phyloP scores from a whole-genome alignment of 2,888 invertebrate genomes.

The Mellilla xanthometata region DNA sequence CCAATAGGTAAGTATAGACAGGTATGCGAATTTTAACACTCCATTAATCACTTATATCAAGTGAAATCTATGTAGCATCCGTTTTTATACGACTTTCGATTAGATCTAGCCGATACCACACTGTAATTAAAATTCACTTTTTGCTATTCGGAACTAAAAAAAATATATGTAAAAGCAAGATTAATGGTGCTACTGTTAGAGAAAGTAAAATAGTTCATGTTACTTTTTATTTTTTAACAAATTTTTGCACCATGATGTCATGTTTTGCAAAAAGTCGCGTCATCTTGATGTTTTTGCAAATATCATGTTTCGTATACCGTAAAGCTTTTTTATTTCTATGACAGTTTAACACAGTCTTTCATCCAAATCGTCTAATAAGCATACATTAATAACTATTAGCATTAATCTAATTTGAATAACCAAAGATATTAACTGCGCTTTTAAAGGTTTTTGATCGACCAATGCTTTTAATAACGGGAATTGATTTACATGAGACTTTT shows the following conservation, averaged over 20 bases:
- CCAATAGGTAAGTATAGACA: no score
- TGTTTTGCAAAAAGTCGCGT: not conserved
- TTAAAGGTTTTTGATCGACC: constrained; percentile 16
- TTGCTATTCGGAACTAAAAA: not conserved
- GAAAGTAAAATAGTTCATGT: not conserved
- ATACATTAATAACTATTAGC: constrained; percentile 16
- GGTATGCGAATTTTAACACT: constrained; percentile 43
- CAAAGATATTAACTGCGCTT: constrained; percentile 14
- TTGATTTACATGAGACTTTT: constrained; percentile 1
- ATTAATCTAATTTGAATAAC: constrained; percentile 20
- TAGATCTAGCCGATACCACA: constrained; percentile 17
- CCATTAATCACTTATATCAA: constrained; percentile 41
- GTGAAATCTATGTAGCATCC: constrained; percentile 28
- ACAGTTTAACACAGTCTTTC: constrained; percentile 5
- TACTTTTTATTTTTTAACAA: not conserved
- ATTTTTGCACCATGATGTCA: constrained; percentile 1
- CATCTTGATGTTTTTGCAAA: not conserved
- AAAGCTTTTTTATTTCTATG: not conserved
- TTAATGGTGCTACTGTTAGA: not conserved
- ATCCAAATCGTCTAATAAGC: constrained; percentile 13
- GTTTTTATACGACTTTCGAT: constrained; percentile 27
- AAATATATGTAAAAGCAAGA: not conserved
- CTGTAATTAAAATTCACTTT: constrained; percentile 13
- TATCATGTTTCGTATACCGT: constrained; percentile 4
- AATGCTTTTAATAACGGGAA: constrained; percentile 17